Percentiles rank a stretch among this genome's conserved stretches.
These are phyloP conservation scores for Omphaloscelis lunosa DNA, from an alignment of 2,888 invertebrate genomes.

Conservation along the genomic window DNA sequence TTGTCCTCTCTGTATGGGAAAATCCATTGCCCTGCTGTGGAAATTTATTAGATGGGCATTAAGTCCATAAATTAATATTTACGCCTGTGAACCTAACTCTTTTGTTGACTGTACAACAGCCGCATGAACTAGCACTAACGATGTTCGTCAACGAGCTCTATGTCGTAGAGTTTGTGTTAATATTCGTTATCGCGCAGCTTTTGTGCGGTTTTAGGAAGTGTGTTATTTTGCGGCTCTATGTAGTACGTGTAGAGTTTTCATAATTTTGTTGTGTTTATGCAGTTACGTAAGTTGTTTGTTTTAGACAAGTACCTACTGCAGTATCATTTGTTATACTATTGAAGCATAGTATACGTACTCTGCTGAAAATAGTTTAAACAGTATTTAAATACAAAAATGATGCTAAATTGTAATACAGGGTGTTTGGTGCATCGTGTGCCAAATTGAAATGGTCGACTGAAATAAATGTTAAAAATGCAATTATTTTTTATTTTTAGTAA, in stretches of 20 bases:
- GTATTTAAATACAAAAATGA: background rate
- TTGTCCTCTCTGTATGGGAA: too few species aligned
- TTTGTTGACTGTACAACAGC: slow-evolving; percentile 26
- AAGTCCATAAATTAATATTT: background rate
- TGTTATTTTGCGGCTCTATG: background rate
- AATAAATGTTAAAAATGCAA: too few species aligned
- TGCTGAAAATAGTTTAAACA: background rate
- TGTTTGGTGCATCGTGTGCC: too few species aligned
- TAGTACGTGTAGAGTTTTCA: slow-evolving; percentile 8
- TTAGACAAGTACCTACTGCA: slow-evolving; percentile 4
- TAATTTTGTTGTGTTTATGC: slow-evolving; percentile 13
- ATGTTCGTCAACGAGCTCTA: slow-evolving; percentile 44
- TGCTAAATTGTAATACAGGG: too few species aligned
- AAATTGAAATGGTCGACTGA: too few species aligned
- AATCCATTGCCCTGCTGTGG: too few species aligned
- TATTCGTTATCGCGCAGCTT: slow-evolving; percentile 23
- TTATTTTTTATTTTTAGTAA: too few species aligned
- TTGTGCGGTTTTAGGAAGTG: slow-evolving; percentile 25
- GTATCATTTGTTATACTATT: background rate
- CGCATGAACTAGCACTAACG: slow-evolving; percentile 43
- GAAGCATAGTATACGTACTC: background rate
- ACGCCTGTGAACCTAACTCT: slow-evolving; percentile 3
- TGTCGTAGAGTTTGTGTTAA: slow-evolving; percentile 21
- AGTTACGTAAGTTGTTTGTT: background rate
- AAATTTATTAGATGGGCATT: background rate